Evolutionary conservation across 2,113 vertebrate genomes (phyloP).

Genomic region (Thymallus thymallus): DNA sequence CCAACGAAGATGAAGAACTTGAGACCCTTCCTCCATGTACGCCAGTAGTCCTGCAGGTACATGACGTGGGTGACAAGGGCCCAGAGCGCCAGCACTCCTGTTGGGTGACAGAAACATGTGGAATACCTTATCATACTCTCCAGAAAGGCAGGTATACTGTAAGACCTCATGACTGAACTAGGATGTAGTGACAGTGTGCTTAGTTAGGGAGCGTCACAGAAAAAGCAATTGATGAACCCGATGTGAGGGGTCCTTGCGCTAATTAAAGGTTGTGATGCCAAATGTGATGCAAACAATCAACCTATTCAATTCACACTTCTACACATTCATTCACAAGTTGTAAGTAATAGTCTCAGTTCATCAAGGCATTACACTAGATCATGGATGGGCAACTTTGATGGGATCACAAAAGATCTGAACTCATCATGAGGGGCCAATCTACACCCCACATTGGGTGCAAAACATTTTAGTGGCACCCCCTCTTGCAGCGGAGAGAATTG

Average conservation of each 20-base stretch:
- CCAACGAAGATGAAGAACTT: constrained; percentile 88
- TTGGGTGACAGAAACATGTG: constrained; percentile 1
- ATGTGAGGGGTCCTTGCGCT: no score
- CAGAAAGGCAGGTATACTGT: not conserved
- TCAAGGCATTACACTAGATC: no score
- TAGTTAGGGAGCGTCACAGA: not conserved
- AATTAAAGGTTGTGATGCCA: not conserved
- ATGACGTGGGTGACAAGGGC: constrained; percentile 90
- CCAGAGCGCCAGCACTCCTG: constrained; percentile 94
- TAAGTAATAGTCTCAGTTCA: no score
- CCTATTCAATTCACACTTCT: no score
- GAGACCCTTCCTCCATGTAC: constrained; percentile 94
- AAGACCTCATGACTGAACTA: not conserved
- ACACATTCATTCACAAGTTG: no score
- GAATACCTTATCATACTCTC: not conserved
- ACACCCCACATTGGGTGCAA: no score
- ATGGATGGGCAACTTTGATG: no score
- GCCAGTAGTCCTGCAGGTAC: constrained; percentile 97
- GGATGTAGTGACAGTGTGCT: not conserved
- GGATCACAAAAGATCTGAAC: no score
- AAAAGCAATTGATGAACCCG: not conserved
- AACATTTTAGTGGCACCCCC: no score
- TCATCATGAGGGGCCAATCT: no score
- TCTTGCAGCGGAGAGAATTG: no score
- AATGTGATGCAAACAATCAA: no score